Percentiles rank a stretch among this genome's conserved stretches.
phyloP scores from a whole-genome alignment of 1,140 invertebrate genomes.

The Vanessa atalanta region DNA sequence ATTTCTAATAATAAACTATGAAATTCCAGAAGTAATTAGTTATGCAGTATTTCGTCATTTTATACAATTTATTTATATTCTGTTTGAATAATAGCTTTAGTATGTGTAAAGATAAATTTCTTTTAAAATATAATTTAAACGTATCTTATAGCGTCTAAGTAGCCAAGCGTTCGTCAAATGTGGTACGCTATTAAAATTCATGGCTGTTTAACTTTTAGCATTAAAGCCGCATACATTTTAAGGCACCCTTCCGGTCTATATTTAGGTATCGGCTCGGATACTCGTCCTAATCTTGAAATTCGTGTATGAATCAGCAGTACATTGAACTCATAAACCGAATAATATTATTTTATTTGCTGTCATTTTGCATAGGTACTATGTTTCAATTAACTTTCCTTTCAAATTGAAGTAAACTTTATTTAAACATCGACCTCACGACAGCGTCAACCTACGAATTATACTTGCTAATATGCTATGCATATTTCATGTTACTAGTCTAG shows the following conservation, averaged over 20 bases:
- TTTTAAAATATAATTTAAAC: not conserved
- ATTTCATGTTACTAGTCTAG: conserved; percentile 32
- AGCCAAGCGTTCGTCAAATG: conserved; percentile 7
- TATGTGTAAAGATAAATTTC: too few relatives aligned
- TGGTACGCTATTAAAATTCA: conserved; percentile 17
- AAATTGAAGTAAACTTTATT: conserved; percentile 61
- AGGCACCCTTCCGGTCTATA: conserved; percentile 51
- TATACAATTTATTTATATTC: not conserved
- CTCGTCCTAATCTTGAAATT: conserved; percentile 59
- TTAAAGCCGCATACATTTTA: conserved; percentile 16
- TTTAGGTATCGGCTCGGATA: conserved; percentile 50
- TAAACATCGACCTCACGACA: conserved; percentile 68
- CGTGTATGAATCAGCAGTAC: conserved; percentile 54
- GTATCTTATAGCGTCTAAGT: not conserved
- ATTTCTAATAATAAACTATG: conserved; percentile 7
- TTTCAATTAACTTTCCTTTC: conserved; percentile 66
- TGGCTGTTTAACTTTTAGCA: conserved; percentile 21
- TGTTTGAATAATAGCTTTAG: too few relatives aligned
- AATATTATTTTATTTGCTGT: conserved; percentile 49
- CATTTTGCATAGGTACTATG: conserved; percentile 61
- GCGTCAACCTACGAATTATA: conserved; percentile 50
- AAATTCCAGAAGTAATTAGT: not conserved
- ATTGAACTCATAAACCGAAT: conserved; percentile 44
- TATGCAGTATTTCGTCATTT: not conserved
- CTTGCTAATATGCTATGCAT: conserved; percentile 51